Percentiles rank a stretch among this genome's conserved stretches.
phyloP scores from a whole-genome alignment of 2,888 invertebrate genomes.

The Sarcophaga caerulescens region DNA sequence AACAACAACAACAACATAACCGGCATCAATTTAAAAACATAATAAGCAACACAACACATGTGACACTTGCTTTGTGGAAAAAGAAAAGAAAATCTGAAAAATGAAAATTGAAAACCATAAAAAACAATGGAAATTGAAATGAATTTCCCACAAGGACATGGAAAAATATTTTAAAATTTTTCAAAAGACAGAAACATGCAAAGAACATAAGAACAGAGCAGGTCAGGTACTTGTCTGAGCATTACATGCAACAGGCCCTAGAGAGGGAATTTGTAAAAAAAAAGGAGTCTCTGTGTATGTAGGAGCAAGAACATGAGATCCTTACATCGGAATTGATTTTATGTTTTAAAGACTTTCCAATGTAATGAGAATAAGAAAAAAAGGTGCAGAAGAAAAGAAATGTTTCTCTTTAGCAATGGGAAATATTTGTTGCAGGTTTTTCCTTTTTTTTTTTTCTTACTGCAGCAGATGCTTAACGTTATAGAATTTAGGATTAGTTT shows the following conservation, averaged over 20 bases:
- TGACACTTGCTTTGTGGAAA: conserved; percentile 46
- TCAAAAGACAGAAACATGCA: conserved; percentile 1
- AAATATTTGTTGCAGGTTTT: background rate
- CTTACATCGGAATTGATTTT: background rate
- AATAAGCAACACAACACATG: conserved; percentile 30
- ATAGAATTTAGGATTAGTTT: too few species aligned
- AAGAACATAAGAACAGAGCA: conserved; percentile 8
- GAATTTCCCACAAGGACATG: conserved; percentile 56
- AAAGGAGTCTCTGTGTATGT: background rate
- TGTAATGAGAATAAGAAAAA: background rate
- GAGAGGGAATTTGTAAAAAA: background rate
- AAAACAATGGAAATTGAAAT: conserved; percentile 13
- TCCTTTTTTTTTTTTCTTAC: background rate
- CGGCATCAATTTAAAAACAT: background rate
- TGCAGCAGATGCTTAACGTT: background rate
- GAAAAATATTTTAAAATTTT: conserved; percentile 6
- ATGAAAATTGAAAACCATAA: background rate
- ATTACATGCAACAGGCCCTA: background rate
- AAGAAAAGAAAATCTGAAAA: conserved; percentile 14
- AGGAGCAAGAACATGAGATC: background rate
- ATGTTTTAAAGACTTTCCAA: background rate
- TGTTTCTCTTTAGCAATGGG: background rate
- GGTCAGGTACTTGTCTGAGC: conserved; percentile 39
- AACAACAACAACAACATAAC: conserved; percentile 1
- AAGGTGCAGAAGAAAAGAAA: background rate